Evolutionary conservation across 2,113 vertebrate species (phyloP).

Genomic region (Crotalus horridus): DNA sequence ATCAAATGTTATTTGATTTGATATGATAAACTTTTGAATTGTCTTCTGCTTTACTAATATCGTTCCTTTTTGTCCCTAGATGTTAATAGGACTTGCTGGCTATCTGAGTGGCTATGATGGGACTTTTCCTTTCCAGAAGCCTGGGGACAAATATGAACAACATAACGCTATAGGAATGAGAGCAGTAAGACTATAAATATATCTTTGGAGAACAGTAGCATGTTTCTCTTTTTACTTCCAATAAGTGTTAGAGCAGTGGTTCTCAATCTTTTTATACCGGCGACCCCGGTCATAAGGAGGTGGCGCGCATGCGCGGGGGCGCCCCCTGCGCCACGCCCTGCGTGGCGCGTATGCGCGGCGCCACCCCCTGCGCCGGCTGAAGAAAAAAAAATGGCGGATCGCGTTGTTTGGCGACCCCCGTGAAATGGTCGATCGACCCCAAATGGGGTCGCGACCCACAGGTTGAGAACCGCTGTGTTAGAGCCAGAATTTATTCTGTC

Average conservation of each 20-base stretch:
- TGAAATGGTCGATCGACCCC: too few relatives aligned
- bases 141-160: conserved; percentile 91
- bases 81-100: conserved; percentile 95
- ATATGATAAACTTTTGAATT: not conserved
- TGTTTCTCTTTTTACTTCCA: conserved; percentile 2
- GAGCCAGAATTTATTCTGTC: not conserved
- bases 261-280: too few relatives aligned
- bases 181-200: conserved; percentile 77
- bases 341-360: too few relatives aligned
- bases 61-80: conserved; percentile 69
- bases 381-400: too few relatives aligned
- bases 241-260: not conserved
- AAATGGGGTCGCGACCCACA: too few relatives aligned
- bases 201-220: not conserved
- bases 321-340: too few relatives aligned
- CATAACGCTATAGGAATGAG: conserved; percentile 95
- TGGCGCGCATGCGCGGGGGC: too few relatives aligned
- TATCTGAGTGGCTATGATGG: conserved; percentile 93
- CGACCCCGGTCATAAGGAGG: too few relatives aligned
- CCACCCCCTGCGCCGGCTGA: too few relatives aligned
- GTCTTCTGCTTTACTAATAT: not conserved
- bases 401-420: too few relatives aligned
- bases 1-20: not conserved
- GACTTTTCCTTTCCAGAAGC: conserved; percentile 91
- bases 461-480: not conserved